Conservation (phyloP, 1,140 invertebrate species). For the Ooceraea biroi region DNA sequence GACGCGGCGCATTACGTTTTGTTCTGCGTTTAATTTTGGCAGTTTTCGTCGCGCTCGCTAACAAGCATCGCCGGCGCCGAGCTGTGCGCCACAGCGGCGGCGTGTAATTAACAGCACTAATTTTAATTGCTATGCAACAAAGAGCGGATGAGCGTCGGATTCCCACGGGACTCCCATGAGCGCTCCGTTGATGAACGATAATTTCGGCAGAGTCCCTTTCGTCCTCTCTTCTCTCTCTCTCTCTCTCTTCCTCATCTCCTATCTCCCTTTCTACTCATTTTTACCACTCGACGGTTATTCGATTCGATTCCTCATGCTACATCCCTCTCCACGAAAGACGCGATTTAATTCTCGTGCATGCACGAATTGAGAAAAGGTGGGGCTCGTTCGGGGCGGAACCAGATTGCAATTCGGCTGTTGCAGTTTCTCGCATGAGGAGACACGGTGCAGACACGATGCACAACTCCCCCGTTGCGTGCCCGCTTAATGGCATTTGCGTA, state of each 20-base stretch:
- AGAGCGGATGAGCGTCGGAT: slow-evolving; percentile 78
- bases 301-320: slow-evolving; percentile 63
- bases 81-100: slow-evolving; percentile 62
- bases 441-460: slow-evolving; percentile 26
- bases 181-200: slow-evolving; percentile 81
- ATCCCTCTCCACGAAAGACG: slow-evolving; percentile 32
- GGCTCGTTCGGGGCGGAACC: slow-evolving; percentile 2
- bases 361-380: slow-evolving; percentile 46
- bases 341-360: slow-evolving; percentile 60
- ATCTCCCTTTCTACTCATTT: slow-evolving; percentile 16
- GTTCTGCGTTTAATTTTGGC: slow-evolving; percentile 81
- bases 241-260: neutral
- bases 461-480: neutral
- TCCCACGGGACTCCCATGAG: slow-evolving; percentile 76
- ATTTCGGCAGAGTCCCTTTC: slow-evolving; percentile 79
- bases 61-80: slow-evolving; percentile 75
- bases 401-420: slow-evolving; percentile 46
- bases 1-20: slow-evolving; percentile 79
- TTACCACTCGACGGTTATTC: slow-evolving; percentile 44
- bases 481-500: slow-evolving; percentile 31
- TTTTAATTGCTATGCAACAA: slow-evolving; percentile 83
- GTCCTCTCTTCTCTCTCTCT: slow-evolving; percentile 36
- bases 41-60: slow-evolving; percentile 77
- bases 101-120: slow-evolving; percentile 84
- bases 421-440: slow-evolving; percentile 59